Conservation (phyloP, 2,888 invertebrate genomes). For the Nowickia ferox region DNA sequence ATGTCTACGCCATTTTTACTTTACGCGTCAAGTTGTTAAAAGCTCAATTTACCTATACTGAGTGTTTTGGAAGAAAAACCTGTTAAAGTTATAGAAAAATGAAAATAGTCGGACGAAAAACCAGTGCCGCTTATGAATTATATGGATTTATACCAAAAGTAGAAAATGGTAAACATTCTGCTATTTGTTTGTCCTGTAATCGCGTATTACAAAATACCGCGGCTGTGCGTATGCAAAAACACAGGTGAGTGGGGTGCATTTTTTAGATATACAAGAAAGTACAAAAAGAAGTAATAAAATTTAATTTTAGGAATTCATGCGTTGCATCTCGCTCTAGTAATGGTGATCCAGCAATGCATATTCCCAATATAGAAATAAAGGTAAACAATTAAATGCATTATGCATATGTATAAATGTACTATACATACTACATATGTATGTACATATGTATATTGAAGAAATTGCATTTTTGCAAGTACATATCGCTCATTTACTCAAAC, state of each 20-base stretch:
- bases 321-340: conserved; percentile 23
- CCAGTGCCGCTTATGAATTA: conserved; percentile 52
- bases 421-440: neutral
- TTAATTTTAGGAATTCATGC: conserved; percentile 58
- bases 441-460: neutral
- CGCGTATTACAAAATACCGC: conserved; percentile 71
- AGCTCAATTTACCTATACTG: neutral
- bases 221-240: conserved; percentile 63
- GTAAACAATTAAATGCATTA: conserved; percentile 14
- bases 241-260: conserved; percentile 54
- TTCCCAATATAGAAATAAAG: conserved; percentile 44
- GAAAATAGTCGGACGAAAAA: conserved; percentile 60
- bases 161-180: conserved; percentile 65
- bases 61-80: neutral
- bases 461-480: neutral
- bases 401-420: neutral
- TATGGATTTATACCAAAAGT: conserved; percentile 65
- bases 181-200: conserved; percentile 68
- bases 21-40: conserved; percentile 60
- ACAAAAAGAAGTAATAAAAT: neutral
- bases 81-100: conserved; percentile 3
- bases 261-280: no score
- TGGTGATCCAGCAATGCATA: conserved; percentile 10
- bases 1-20: conserved; percentile 59
- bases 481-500: no score